Evolutionary conservation across 2,888 invertebrate species (phyloP), one percentile per base, ranked within the genome.

Genomic region (Lutraria lutraria): DNA sequence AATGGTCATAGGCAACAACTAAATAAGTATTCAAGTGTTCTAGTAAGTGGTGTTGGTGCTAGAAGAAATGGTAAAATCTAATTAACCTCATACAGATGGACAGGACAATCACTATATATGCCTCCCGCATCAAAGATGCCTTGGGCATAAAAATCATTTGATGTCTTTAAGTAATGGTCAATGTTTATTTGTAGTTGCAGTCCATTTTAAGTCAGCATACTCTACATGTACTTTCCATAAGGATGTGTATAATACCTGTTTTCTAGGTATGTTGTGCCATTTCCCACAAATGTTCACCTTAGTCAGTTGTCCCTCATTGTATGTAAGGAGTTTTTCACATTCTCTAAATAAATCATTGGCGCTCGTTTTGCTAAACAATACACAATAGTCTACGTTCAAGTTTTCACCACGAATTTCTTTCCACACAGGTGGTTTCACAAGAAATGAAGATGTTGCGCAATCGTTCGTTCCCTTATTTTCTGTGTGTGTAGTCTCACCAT

Each of bases 281-380:
- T 98, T 98, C 19, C 98, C 98, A 95, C 97, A 98, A 0, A 98
- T 97, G 94, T 97, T 97, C 88, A 98, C 97, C 96, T 97, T 97
- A 0, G 97, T 97, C 54, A 98, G 96, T 91, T 97, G 97, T n/a
- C 97, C 98, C 12, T 97, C 97, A 93, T 98, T 98, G 96, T 98
- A 98, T 94, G 97, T 96, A 34, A 98, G 93, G 53, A 97, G 97
- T 6, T 97, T 94, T 96, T 98, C 97, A 93, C 95, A 97, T 93
- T 97, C 97, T 72, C 95, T 92, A 83, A 97, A 96, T 85, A 98
- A 90, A 29, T 95, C 92, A 91, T 97, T 97, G 6, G 97, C 97
- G 81, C 97, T 94, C 68, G 88, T 81, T 92, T 94, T 96, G 0
- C 97, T 96, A 89, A 97, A 97, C 3, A 97, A 95, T 72, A 97